Percentiles rank a stretch among this genome's conserved stretches.
phyloP scores from a whole-genome alignment of 2,888 invertebrate species.

The Aplocera efformata region DNA sequence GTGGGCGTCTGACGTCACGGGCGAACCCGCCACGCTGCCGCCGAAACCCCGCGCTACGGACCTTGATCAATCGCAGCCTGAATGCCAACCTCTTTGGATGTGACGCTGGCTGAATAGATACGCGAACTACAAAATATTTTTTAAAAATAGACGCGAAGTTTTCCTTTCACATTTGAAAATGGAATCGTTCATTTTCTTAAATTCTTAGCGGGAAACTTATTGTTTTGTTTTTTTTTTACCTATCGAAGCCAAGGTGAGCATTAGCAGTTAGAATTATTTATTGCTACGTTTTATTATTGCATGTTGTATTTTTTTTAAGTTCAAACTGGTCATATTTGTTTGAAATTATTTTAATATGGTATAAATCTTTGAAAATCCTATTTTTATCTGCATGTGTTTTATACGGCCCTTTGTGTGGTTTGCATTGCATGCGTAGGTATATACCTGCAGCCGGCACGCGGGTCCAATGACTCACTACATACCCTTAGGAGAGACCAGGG shows the following conservation, averaged over 20 bases:
- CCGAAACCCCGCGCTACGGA: constrained; percentile 50
- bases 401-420: constrained; percentile 38
- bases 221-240: constrained; percentile 5
- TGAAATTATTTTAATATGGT: no score
- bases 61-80: constrained; percentile 55
- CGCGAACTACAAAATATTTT: background rate
- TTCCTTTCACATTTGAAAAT: constrained; percentile 6
- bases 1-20: constrained; percentile 60
- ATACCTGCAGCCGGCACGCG: constrained; percentile 62
- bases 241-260: constrained; percentile 40
- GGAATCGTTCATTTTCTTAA: constrained; percentile 9
- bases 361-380: no score
- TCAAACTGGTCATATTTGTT: no score
- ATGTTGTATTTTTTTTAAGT: no score
- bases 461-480: constrained; percentile 70
- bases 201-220: background rate
- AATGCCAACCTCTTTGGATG: constrained; percentile 35
- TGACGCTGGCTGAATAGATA: constrained; percentile 26
- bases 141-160: background rate
- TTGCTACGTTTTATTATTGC: background rate
- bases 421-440: constrained; percentile 63
- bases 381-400: no score
- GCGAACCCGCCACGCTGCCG: constrained; percentile 64
- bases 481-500: constrained; percentile 62
- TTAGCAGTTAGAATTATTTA: constrained; percentile 6